Evolutionary conservation across 2,888 invertebrate species (phyloP).

Genomic region (Elmis aenea): DNA sequence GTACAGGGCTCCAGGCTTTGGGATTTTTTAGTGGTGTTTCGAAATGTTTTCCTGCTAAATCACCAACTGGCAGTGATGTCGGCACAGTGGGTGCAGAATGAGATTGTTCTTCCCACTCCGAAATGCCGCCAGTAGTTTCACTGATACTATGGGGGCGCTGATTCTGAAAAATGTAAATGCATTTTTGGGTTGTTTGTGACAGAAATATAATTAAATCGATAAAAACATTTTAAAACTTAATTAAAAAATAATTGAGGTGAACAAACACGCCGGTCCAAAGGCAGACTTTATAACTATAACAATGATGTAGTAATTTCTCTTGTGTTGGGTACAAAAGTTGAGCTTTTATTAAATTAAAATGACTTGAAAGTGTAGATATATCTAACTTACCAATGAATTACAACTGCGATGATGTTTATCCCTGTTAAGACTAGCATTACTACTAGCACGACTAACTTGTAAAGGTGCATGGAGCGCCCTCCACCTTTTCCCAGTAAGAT

Average conservation of each 20-base stretch:
- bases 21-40: conserved; percentile 73
- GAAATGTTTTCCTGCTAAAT: conserved; percentile 60
- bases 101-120: conserved; percentile 65
- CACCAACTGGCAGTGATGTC: conserved; percentile 57
- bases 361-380: too few relatives aligned
- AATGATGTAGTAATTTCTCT: too few relatives aligned
- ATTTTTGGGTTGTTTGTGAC: too few relatives aligned
- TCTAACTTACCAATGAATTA: conserved; percentile 51
- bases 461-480: conserved; percentile 71
- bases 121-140: conserved; percentile 46
- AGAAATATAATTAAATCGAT: too few relatives aligned
- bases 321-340: too few relatives aligned
- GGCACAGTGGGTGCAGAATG: conserved; percentile 67
- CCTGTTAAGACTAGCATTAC: conserved; percentile 60
- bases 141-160: conserved; percentile 50
- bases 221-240: too few relatives aligned
- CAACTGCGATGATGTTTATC: conserved; percentile 57
- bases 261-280: too few relatives aligned
- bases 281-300: too few relatives aligned
- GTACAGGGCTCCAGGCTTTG: conserved; percentile 83
- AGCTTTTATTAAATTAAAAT: too few relatives aligned
- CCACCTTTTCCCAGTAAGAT: conserved; percentile 86
- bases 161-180: conserved; percentile 45
- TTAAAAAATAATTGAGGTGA: too few relatives aligned
- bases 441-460: conserved; percentile 78